phyloP scores from a whole-genome alignment of 1,140 invertebrate species.

The Drosophila bipectinata region DNA sequence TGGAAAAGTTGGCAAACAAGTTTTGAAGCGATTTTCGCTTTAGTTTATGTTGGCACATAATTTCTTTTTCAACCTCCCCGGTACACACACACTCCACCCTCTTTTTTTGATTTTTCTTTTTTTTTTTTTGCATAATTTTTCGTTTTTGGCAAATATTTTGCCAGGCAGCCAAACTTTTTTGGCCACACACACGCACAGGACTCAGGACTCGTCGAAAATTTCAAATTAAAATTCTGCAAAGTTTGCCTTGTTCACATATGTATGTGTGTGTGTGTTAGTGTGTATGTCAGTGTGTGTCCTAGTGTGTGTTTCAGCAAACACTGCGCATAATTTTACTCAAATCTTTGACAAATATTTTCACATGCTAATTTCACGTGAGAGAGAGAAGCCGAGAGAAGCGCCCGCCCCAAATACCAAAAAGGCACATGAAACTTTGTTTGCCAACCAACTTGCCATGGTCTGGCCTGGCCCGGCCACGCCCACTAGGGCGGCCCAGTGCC shows the following conservation, averaged over 20 bases:
- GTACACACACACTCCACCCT: no score
- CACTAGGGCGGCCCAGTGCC: not conserved
- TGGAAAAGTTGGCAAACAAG: conserved; percentile 69
- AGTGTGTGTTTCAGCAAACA: conserved; percentile 71
- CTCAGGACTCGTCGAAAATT: conserved; percentile 66
- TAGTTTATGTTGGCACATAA: conserved; percentile 76
- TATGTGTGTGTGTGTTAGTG: not conserved
- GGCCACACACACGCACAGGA: conserved; percentile 25
- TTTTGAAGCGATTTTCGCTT: conserved; percentile 73
- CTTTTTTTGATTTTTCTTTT: not conserved
- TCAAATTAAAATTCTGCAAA: conserved; percentile 79
- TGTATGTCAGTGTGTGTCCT: conserved; percentile 4
- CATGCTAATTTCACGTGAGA: conserved; percentile 78
- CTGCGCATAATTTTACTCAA: conserved; percentile 79
- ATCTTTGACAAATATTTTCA: conserved; percentile 81
- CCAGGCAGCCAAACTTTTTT: conserved; percentile 63
- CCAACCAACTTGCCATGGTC: not conserved
- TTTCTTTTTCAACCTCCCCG: conserved; percentile 27
- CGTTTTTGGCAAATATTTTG: conserved; percentile 72
- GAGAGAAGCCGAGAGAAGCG: not conserved
- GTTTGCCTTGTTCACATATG: conserved; percentile 52
- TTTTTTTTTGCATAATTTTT: conserved; percentile 50
- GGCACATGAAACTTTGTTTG: conserved; percentile 59
- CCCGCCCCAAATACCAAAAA: conserved; percentile 66
- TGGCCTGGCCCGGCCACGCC: not conserved